Evolutionary conservation across 2,888 invertebrate genomes (phyloP).

Genomic region (Xiphydria camelus): DNA sequence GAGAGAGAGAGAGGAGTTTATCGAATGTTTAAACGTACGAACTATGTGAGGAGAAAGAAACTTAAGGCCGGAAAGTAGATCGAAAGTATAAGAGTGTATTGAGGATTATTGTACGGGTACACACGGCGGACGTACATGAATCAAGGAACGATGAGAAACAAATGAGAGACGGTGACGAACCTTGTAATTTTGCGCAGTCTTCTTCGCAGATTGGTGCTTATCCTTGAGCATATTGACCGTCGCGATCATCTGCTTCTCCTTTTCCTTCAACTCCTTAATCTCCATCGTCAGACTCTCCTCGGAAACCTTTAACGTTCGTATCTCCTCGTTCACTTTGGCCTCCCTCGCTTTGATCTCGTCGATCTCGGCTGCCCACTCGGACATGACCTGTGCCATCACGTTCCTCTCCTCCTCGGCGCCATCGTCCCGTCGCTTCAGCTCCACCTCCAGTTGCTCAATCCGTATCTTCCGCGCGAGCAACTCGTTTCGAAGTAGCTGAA

Average conservation of each 20-base stretch:
- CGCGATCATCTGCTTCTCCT: slow-evolving; percentile 36
- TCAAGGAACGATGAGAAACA: no score
- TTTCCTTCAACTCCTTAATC: slow-evolving; percentile 54
- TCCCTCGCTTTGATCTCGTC: slow-evolving; percentile 52
- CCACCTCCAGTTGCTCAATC: slow-evolving; percentile 59
- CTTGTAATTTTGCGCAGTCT: slow-evolving; percentile 68
- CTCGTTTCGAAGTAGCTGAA: slow-evolving; percentile 39
- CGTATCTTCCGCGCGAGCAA: slow-evolving; percentile 37
- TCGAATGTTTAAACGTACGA: no score
- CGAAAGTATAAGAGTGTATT: no score
- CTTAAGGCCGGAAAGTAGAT: no score
- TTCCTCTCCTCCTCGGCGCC: slow-evolving; percentile 60
- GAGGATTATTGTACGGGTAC: no score
- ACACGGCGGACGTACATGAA: no score
- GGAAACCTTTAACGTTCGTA: slow-evolving; percentile 58
- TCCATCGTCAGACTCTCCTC: slow-evolving; percentile 60
- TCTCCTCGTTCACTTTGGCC: slow-evolving; percentile 57
- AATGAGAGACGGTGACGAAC: no score
- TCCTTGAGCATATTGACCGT: slow-evolving; percentile 53
- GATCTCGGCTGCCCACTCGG: slow-evolving; percentile 45
- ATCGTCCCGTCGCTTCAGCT: slow-evolving; percentile 61
- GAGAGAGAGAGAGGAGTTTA: no score
- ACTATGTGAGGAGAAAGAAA: no score
- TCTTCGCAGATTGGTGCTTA: slow-evolving; percentile 68
- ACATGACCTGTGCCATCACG: slow-evolving; percentile 56